Evolutionary conservation across 2,113 vertebrate genomes (phyloP).

Genomic region (Meleagris gallopavo): DNA sequence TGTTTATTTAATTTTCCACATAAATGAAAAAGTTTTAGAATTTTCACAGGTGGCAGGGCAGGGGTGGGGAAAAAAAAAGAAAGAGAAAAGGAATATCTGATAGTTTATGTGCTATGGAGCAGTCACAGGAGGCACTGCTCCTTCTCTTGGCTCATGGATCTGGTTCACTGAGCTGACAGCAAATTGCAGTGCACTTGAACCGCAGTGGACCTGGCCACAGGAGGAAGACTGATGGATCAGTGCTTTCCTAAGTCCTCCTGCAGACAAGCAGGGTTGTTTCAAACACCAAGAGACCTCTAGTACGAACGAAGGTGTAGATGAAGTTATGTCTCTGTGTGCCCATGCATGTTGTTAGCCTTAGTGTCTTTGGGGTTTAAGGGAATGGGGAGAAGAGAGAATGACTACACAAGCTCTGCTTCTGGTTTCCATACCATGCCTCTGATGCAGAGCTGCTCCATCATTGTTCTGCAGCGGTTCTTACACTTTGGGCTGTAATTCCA

Average conservation of each 20-base stretch:
- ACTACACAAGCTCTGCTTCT: neutral
- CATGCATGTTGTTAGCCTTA: neutral
- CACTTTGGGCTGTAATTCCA: neutral
- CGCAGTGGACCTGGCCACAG: neutral
- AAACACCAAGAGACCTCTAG: neutral
- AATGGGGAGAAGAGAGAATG: neutral
- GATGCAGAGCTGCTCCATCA: neutral
- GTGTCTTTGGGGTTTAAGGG: too few species aligned
- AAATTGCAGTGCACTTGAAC: rapidly evolving
- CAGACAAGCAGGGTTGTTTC: neutral
- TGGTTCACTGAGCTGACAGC: neutral
- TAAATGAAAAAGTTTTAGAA: conserved; percentile 48
- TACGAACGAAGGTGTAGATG: rapidly evolving
- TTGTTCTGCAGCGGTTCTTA: neutral
- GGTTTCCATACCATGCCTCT: rapidly evolving
- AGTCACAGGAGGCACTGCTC: neutral
- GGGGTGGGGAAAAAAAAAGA: neutral
- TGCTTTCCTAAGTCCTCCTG: neutral
- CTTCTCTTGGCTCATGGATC: rapidly evolving
- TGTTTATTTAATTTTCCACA: conserved; percentile 47
- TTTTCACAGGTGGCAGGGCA: neutral
- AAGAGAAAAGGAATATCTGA: neutral
- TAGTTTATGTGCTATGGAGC: rapidly evolving
- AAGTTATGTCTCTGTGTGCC: neutral
- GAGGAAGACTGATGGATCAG: neutral